Conservation (phyloP, 1,140 invertebrate genomes). For the Streblospio benedicti region DNA sequence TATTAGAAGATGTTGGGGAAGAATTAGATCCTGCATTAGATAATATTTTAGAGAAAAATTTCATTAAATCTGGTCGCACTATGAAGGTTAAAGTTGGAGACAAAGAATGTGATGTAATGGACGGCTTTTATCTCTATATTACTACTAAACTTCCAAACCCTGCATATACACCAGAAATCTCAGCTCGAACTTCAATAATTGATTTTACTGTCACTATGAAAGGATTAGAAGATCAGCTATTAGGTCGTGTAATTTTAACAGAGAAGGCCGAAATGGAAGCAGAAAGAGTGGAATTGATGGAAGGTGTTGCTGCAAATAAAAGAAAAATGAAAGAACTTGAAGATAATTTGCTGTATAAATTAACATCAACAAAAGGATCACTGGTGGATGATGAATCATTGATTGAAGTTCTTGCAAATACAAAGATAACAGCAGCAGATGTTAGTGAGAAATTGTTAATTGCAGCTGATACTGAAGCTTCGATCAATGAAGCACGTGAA, state of each 20-base stretch:
- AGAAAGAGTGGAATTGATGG: slow-evolving; percentile 82
- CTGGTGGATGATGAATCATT: slow-evolving; percentile 91
- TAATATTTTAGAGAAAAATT: slow-evolving; percentile 94
- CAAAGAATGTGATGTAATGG: slow-evolving; percentile 93
- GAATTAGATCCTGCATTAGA: slow-evolving; percentile 94
- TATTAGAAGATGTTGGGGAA: slow-evolving; percentile 91
- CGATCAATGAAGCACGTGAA: slow-evolving; percentile 85
- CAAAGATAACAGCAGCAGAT: slow-evolving; percentile 82
- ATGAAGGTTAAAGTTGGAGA: slow-evolving; percentile 90
- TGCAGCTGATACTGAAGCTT: slow-evolving; percentile 84
- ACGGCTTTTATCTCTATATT: slow-evolving; percentile 89
- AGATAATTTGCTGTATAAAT: neutral
- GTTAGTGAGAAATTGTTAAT: slow-evolving; percentile 87
- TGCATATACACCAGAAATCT: slow-evolving; percentile 90
- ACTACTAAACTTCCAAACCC: slow-evolving; percentile 94
- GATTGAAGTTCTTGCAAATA: slow-evolving; percentile 81
- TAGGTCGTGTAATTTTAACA: slow-evolving; percentile 90
- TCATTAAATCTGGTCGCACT: slow-evolving; percentile 92
- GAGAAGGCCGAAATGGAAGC: slow-evolving; percentile 87
- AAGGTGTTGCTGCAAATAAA: slow-evolving; percentile 92
- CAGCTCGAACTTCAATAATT: slow-evolving; percentile 90
- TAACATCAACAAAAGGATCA: slow-evolving; percentile 57
- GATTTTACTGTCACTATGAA: slow-evolving; percentile 96
- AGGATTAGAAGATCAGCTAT: slow-evolving; percentile 87
- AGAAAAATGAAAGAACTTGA: slow-evolving; percentile 77